Conservation (phyloP, 2,113 vertebrate genomes). For the Dipodomys ordii region DNA sequence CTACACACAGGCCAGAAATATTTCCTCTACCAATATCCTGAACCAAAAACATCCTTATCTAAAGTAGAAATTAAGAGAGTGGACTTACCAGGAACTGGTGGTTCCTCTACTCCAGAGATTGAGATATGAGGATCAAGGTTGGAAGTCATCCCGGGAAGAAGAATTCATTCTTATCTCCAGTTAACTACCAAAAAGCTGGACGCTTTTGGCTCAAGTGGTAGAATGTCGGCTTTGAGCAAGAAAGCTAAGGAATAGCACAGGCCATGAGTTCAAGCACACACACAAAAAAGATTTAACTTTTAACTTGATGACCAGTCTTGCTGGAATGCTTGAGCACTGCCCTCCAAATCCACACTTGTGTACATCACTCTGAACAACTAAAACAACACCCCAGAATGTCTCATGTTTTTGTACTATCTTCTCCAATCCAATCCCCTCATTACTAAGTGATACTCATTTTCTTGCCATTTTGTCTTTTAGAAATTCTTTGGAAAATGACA, state of each 20-base stretch:
- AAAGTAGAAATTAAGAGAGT: not conserved
- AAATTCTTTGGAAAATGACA: not conserved
- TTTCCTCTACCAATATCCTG: too few species aligned
- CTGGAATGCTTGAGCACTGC: not conserved
- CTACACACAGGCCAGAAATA: not conserved
- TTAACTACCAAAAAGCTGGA: too few species aligned
- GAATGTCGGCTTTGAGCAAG: not conserved
- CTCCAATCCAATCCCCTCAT: not conserved
- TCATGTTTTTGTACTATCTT: not conserved
- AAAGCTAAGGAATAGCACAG: not conserved
- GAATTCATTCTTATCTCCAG: too few species aligned
- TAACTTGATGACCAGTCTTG: too few species aligned
- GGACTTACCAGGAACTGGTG: too few species aligned
- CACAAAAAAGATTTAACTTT: not conserved
- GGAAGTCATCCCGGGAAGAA: too few species aligned
- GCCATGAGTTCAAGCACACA: not conserved
- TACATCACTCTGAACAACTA: not conserved
- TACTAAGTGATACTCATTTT: not conserved
- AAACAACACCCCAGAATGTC: not conserved
- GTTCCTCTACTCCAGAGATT: too few species aligned
- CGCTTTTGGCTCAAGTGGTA: not conserved
- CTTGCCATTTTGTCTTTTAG: not conserved
- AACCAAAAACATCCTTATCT: not conserved
- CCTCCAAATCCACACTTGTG: not conserved
- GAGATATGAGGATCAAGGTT: too few species aligned